Conservation (phyloP, 2,113 vertebrate genomes). For the Strix aluco region DNA sequence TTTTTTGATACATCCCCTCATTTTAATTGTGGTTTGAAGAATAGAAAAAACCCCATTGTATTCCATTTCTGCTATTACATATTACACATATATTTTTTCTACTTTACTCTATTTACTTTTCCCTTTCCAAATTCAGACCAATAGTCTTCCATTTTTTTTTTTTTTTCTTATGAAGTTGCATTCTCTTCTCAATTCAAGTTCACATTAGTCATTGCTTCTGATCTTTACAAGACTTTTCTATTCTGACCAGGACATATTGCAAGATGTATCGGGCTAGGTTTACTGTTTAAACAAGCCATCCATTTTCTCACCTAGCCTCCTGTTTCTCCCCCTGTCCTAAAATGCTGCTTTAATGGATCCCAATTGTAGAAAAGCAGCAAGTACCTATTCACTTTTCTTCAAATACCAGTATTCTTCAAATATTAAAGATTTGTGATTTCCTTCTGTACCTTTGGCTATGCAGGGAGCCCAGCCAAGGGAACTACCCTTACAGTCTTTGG, state of each 20-base stretch:
- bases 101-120: not conserved
- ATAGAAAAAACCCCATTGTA: not conserved
- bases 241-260: not conserved
- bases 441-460: not conserved
- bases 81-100: not conserved
- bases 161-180: not conserved
- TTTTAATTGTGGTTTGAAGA: not conserved
- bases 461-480: not conserved
- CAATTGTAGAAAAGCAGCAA: not conserved
- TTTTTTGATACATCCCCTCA: not conserved
- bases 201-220: not conserved
- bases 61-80: not conserved
- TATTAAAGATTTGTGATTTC: not conserved
- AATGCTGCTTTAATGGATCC: not conserved
- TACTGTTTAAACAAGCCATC: not conserved
- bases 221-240: not conserved
- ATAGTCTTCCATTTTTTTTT: not conserved
- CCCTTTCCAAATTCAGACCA: not conserved
- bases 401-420: not conserved
- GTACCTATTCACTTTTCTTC: not conserved
- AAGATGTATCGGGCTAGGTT: not conserved
- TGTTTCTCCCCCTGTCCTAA: not conserved
- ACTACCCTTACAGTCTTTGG: not conserved
- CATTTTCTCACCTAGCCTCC: not conserved
- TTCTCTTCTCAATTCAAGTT: not conserved